Evolutionary conservation across 1,140 invertebrate genomes (phyloP).

Genomic region (Theocolax elegans): DNA sequence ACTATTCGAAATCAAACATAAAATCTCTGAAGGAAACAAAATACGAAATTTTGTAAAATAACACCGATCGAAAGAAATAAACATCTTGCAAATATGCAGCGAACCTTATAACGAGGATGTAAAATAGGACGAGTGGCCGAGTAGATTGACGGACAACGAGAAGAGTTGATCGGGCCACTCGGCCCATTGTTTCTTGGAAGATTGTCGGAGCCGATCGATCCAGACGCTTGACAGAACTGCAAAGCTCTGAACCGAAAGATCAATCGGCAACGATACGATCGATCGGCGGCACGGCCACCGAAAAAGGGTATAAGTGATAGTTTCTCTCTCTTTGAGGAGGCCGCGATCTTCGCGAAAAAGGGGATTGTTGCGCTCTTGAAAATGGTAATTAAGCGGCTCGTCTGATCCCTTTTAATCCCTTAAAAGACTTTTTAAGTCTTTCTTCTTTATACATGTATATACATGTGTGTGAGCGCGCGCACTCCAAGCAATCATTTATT

Average conservation of each 20-base stretch:
- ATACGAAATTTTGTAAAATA: too few species aligned
- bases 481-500: constrained; percentile 1
- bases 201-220: constrained; percentile 51
- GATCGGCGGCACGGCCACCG: constrained; percentile 55
- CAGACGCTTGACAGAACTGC: constrained; percentile 49
- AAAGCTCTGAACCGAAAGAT: constrained; percentile 50
- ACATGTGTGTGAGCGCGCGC: background rate
- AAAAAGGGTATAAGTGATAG: constrained; percentile 34
- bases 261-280: constrained; percentile 61
- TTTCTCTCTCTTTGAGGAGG: background rate
- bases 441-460: constrained; percentile 13
- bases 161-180: background rate
- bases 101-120: too few species aligned
- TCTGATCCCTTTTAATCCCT: constrained; percentile 41
- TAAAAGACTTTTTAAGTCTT: constrained; percentile 37
- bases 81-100: too few species aligned
- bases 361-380: constrained; percentile 23
- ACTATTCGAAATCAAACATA: too few species aligned
- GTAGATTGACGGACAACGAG: constrained; percentile 12
- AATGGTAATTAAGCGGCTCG: constrained; percentile 41
- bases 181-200: constrained; percentile 57
- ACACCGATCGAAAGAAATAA: too few species aligned
- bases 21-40: too few species aligned
- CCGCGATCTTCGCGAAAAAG: constrained; percentile 21
- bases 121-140: too few species aligned